Evolutionary conservation across 1,140 invertebrate species (phyloP), one percentile per base, ranked within the genome.

Genomic region (Lethocerus indicus): DNA sequence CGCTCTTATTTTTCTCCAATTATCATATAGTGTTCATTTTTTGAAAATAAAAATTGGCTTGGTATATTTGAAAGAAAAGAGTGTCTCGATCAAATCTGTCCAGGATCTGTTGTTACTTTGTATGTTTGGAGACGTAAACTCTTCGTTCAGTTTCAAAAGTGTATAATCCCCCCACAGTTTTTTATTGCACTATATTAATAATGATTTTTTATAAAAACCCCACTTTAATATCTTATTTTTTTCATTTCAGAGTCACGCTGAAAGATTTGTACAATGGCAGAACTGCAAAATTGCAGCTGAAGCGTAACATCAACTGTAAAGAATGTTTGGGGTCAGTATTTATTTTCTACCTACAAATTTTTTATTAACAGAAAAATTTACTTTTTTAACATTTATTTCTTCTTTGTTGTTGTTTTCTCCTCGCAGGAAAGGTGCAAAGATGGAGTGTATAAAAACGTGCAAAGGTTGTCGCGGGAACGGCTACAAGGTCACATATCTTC

Each of bases 251-350:
- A 63, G 86, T 96, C 2, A 72, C 85, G 3, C 67, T 96, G 49
- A 88, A 94, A 66, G 88, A 94, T 60, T 67, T 96, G 57, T 96
- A 94, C 61, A 84, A 87, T 67, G 92, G 91, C 2, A 79, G 82
- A 64, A 79, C 79, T 7, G 72, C 85, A 20, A 86, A 85, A 61
- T 65, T 94, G 46, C 81, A 89, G 54, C 67, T 94, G 39, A 82
- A 79, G 61, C 88, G 89, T 64, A 87, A 86, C 69, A 78, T 90
- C 1, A 79, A 89, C 51, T 96, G 92, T 68, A 64, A 65, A 14
- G 73, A 74, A 59, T 96, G 92, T 68, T 73, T 79, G 54, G 92
- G 91, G 60, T 72, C 64, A 54, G 58, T 57, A 23, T 16, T 13
- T 21, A 41, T 42, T 21, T 51, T 0, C 43, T 18, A 12, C 7